Base-by-base conservation (phyloP, 2,113 vertebrate genomes). In the Oncorhynchus tshawytscha region DNA sequence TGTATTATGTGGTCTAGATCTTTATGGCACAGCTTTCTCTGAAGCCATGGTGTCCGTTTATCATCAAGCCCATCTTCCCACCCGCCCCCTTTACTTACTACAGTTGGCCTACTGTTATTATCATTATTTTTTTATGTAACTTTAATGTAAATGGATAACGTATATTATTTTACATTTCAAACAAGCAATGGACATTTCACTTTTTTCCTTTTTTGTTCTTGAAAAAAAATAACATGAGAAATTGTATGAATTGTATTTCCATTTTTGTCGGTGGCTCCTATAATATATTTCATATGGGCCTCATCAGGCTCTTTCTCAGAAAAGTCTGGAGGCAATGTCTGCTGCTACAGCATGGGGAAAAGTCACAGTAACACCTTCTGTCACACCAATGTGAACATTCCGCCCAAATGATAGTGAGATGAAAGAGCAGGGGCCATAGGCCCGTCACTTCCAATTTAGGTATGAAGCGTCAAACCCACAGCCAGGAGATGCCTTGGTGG, bases 371-470 rank as follows among this genome's bases (percentile, higher is more conserved):
- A 27, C 60, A 51, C 39, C 39, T 25, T 27, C 39, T 71, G 27
- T 71, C 62, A 60, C 18, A 22, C 60, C 69, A 66, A 65, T 65
- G 24, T 49, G 66, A 39, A 64, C 59, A 70, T 65, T 57, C 67
- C 15, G 16, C 60, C 24, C 27, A 60, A 31, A 20, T 67, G 71
- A 73, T 12, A 34, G 70, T 67, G 25, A 72, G 71, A 72, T 73
- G 64, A 67, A 67, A 22, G 69, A 65, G 64, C 48, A 71, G 65
- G 71, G 78, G 62, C 24, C 68, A 60, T n/a, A 49, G 68, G 57
- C 27, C 16, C 45, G 60, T 75, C 60, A 25, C 67, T 65, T 75
- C 70, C 60, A 13, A 71, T 79, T 75, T 67, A 11, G 48, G 66
- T 67, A 51, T 54, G 73, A 75, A 49, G 27, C 22, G 3, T 67